Evolutionary conservation across 2,113 vertebrate species (phyloP), one percentile per base, ranked within the genome.

Genomic region (Oriolus oriolus): DNA sequence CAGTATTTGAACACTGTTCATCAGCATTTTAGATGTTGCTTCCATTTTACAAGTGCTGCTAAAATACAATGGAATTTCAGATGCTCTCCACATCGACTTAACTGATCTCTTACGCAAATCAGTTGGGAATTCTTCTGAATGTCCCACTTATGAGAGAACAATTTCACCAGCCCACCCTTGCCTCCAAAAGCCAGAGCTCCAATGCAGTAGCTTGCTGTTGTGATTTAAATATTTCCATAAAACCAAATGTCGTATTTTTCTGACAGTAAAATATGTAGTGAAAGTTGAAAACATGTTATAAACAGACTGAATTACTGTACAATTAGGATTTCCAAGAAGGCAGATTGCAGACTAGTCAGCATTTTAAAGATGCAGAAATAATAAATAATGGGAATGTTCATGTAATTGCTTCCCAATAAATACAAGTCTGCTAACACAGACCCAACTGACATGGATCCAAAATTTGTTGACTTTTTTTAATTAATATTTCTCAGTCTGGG

Each of bases 221-320:
- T 20, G 9, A 96, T 96, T 97, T 95, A 95, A 96, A 94, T 93
- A 97, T 96, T 95, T 94, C 74, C 68, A 87, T 90, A 90, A 97
- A 97, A 76, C 78, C 73, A 96, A 90, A 97, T 82, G 61, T 84
- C 74, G 64, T 71, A 75, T 86, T 92, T 96, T 95, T 92, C 57
- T 96, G 90, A 94, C 95, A 96, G 95, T 78, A 94, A 95, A 97
- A 90, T 89, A 91, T 75, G 88, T 44, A 96, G 63, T 91, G 80
- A 96, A 97, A 97, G 97, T 95, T 96, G 90, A 97, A 97, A 97
- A 83, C 78, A 95, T 89, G 44, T 86, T 93, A 91, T 83, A 96
- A 95, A 86, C 79, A 91, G 95, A 81, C 33, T 41, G 63, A 96
- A 94, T 92, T 87, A 76, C 52, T 84, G 92, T 83, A 64, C 76